Conservation (phyloP, 2,113 vertebrate genomes). For the Accipiter virgatus region DNA sequence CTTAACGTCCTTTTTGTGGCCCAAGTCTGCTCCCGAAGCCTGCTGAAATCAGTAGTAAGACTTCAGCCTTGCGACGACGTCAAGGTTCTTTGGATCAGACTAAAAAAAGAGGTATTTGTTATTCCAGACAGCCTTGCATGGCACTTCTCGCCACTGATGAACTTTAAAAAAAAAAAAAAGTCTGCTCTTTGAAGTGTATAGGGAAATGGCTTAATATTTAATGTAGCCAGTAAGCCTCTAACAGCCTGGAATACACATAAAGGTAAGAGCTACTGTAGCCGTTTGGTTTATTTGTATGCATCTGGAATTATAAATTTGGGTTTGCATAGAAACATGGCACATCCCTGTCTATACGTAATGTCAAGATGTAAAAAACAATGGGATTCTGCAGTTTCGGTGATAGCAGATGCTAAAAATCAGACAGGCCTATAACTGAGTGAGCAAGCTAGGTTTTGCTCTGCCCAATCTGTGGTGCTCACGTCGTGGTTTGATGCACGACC, state of each 20-base stretch:
- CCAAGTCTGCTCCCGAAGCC: not conserved
- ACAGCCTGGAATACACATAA: not conserved
- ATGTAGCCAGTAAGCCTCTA: not conserved
- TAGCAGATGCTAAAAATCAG: not conserved
- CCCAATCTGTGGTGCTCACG: not conserved
- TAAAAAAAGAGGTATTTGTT: not conserved
- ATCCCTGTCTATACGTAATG: rapidly evolving
- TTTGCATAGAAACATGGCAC: not conserved
- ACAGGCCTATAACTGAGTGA: not conserved
- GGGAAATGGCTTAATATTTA: not conserved
- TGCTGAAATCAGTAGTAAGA: not conserved
- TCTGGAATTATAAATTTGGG: not conserved
- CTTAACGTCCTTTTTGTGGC: not conserved
- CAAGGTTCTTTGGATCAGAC: not conserved
- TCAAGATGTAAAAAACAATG: rapidly evolving
- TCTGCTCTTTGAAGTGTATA: not conserved
- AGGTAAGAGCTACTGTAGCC: not conserved
- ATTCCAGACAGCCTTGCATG: not conserved
- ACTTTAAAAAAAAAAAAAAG: not conserved
- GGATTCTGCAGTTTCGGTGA: not conserved
- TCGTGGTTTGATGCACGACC: not conserved
- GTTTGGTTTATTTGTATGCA: not conserved
- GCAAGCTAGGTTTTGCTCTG: not conserved
- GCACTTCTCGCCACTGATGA: not conserved
- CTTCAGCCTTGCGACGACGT: not conserved